Base-by-base conservation (phyloP, 2,113 vertebrate genomes). In the Coregonus clupeaformis region DNA sequence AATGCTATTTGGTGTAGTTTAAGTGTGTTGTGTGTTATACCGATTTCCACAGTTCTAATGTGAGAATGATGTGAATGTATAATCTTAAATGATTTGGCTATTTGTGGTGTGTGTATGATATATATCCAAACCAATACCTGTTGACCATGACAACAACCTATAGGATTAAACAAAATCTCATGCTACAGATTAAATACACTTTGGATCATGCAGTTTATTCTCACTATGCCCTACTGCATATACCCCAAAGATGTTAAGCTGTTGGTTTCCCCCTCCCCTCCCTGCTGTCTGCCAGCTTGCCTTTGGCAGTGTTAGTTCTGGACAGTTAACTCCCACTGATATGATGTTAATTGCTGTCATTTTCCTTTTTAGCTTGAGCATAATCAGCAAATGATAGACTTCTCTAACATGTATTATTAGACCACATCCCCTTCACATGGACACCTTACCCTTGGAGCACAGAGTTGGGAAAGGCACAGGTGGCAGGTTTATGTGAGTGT, bases 251-350 rank as follows among this genome's bases (percentile, higher is more conserved):
- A 87, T 79, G 68, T 42, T 42, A 42, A 90, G 81, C 85, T 80
- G 85, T 85, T 85, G 90, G 81, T 90, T 52, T 4, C 14, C 47
- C 16, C 83, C 86, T 81, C 36, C 7, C 36, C 2, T 88, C 85
- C 86, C 75, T 76, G 79, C 85, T 85, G 36, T 42, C 89, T 67
- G 89, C 89, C 91, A 90, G 90, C 91, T 91, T 91, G 92, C 92
- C 90, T 91, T 92, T 91, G 90, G 92, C 91, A 83, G 86, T 91
- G 92, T 93, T 93, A 93, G 92, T 93, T 93, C 91, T 94, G 92
- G 91, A 91, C 92, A 92, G 93, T 93, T 94, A 93, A 93, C 92
- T 93, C 91, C 90, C 81, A 89, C 91, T 91, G 90, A 89, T 91
- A 91, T 90, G 90, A 90, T 93, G 87, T 92, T 92, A 93, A 93